Evolutionary conservation across 2,888 invertebrate genomes (phyloP).

Genomic region (Bruchidius siliquastri): DNA sequence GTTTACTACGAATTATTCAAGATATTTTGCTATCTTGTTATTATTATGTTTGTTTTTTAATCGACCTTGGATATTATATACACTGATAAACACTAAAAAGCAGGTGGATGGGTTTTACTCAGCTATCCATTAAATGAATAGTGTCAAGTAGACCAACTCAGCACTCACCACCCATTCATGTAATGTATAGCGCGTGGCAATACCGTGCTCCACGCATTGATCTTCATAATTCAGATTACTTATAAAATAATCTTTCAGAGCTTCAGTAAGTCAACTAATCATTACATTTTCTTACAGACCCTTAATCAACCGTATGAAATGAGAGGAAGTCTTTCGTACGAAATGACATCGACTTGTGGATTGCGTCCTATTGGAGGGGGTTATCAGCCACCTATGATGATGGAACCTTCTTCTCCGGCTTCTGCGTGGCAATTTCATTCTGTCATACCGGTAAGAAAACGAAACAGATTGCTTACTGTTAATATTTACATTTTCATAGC

Average conservation of each 20-base stretch:
- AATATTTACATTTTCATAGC: not conserved
- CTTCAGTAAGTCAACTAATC: not conserved
- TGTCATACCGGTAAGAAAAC: constrained; percentile 31
- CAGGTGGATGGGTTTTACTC: not conserved
- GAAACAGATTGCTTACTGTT: not conserved
- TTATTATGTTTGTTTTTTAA: not conserved
- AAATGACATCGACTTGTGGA: constrained; percentile 36
- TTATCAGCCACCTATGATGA: constrained; percentile 31
- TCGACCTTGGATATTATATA: not conserved
- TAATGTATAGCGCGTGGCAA: too few species aligned
- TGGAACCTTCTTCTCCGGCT: constrained; percentile 37
- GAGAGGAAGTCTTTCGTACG: constrained; percentile 32
- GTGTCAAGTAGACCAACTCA: too few species aligned
- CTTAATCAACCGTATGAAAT: constrained; percentile 21
- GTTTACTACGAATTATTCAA: not conserved
- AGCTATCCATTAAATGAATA: too few species aligned
- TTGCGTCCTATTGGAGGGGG: constrained; percentile 32
- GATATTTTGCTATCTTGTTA: not conserved
- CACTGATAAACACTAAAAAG: not conserved
- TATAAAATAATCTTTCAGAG: too few species aligned
- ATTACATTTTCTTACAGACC: not conserved
- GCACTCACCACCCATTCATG: too few species aligned
- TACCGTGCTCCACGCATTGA: too few species aligned
- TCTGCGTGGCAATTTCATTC: constrained; percentile 37
- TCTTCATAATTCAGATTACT: too few species aligned